Evolutionary conservation across 2,797 vertebrate species (phyloP).

Genomic region (Chaetophractus vellerosus): DNA sequence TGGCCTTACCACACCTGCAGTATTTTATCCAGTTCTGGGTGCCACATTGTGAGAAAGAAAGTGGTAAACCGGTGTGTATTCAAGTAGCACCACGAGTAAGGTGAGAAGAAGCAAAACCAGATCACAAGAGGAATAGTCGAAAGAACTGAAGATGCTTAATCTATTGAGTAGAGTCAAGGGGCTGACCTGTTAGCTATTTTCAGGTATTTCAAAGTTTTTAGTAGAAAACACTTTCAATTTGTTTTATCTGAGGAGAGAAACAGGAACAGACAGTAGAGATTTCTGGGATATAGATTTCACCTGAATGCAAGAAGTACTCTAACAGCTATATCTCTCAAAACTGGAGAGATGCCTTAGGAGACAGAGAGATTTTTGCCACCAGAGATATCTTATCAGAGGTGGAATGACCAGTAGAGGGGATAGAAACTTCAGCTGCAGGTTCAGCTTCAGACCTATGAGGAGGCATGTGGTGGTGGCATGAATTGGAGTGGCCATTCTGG

Average conservation of each 20-base stretch:
- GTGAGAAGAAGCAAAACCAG: background rate
- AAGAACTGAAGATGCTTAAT: background rate
- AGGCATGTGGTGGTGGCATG: background rate
- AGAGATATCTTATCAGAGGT: background rate
- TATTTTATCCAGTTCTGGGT: background rate
- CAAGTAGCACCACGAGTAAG: background rate
- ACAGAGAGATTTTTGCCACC: background rate
- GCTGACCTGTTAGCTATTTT: background rate
- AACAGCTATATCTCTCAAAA: background rate
- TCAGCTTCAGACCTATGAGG: background rate
- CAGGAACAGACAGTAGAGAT: background rate
- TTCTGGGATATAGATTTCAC: background rate
- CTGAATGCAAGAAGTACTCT: background rate
- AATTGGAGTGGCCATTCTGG: background rate
- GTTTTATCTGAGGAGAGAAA: slow-evolving; percentile 38
- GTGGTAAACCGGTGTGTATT: background rate
- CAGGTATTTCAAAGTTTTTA: background rate
- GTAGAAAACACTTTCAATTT: slow-evolving; percentile 42
- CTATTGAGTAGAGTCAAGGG: background rate
- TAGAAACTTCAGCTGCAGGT: background rate
- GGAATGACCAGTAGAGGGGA: background rate
- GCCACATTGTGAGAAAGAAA: slow-evolving; percentile 43
- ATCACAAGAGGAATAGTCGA: background rate
- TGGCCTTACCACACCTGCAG: background rate
- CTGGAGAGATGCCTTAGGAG: background rate